These are phyloP conservation scores for Ophioninae sp. DNA, from an alignment of 2,888 invertebrate species.

Conservation along the genomic window DNA sequence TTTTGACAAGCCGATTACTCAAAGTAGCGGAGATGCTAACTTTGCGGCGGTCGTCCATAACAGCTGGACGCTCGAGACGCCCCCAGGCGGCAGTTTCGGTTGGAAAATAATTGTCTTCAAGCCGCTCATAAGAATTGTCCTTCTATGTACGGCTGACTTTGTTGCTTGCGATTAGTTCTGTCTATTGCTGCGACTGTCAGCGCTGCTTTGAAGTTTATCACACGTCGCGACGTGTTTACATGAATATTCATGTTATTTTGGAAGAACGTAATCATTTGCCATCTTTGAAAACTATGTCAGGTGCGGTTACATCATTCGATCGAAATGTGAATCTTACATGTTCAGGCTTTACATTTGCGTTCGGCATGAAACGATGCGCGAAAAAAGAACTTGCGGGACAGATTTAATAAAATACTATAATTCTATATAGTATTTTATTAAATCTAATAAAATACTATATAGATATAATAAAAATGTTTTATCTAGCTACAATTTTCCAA, in stretches of 20 bases:
- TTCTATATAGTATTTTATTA: too few species aligned
- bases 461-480: not conserved
- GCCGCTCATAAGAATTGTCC: too few species aligned
- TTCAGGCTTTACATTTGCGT: not conserved
- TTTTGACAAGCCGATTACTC: too few species aligned
- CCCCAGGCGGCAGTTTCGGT: too few species aligned
- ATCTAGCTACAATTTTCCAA: not conserved
- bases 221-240: not conserved
- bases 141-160: too few species aligned
- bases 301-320: not conserved
- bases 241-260: not conserved
- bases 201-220: not conserved
- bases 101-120: too few species aligned
- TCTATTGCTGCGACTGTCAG: constrained; percentile 10
- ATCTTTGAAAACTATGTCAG: not conserved
- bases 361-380: not conserved
- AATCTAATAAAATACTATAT: not conserved
- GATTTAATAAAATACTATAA: not conserved
- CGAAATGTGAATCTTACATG: not conserved
- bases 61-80: too few species aligned
- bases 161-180: too few species aligned
- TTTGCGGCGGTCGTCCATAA: too few species aligned
- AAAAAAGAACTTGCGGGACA: not conserved
- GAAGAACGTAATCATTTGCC: not conserved
- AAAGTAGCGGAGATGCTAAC: too few species aligned